Evolutionary conservation across 2,797 vertebrate species (phyloP).

Genomic region (Siniperca obscura): DNA sequence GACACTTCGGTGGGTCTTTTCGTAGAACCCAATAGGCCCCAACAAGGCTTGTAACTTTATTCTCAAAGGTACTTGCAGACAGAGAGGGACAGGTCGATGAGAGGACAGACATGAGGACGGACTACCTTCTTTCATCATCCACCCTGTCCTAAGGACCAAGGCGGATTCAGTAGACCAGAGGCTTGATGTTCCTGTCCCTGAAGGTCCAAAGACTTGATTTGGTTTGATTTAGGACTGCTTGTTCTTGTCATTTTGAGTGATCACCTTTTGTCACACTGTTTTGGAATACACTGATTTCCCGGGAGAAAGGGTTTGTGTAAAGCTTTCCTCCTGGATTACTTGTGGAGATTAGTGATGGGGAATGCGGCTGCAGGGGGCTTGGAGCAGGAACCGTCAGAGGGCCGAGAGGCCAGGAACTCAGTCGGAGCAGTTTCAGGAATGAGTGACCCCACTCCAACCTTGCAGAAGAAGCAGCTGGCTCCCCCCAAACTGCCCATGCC

Average conservation of each 20-base stretch:
- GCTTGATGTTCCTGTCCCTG: conserved; percentile 40
- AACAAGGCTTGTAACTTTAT: conserved; percentile 8
- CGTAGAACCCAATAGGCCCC: conserved; percentile 1
- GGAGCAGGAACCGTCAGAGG: conserved; percentile 86
- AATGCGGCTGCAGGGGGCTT: conserved; percentile 87
- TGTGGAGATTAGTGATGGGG: conserved; percentile 91
- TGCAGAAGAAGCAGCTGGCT: conserved; percentile 84
- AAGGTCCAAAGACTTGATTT: conserved; percentile 41
- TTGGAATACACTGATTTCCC: conserved; percentile 63
- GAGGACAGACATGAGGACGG: conserved; percentile 59
- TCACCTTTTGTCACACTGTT: conserved; percentile 37
- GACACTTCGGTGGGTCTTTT: conserved; percentile 17
- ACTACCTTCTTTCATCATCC: conserved; percentile 41
- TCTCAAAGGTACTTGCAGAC: conserved; percentile 23
- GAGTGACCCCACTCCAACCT: conserved; percentile 71
- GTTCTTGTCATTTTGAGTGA: conserved; percentile 46
- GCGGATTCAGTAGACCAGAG: conserved; percentile 42
- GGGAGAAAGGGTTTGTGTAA: conserved; percentile 55
- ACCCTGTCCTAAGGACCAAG: conserved; percentile 48
- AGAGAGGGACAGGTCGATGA: conserved; percentile 25
- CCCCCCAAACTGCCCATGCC: conserved; percentile 91
- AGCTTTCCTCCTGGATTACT: conserved; percentile 84
- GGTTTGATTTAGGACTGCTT: conserved; percentile 39
- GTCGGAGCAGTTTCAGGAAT: conserved; percentile 66
- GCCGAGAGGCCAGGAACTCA: conserved; percentile 76